These are phyloP conservation scores for Pogonocherus hispidulus DNA, from an alignment of 2,888 invertebrate species.

Conservation along the genomic window DNA sequence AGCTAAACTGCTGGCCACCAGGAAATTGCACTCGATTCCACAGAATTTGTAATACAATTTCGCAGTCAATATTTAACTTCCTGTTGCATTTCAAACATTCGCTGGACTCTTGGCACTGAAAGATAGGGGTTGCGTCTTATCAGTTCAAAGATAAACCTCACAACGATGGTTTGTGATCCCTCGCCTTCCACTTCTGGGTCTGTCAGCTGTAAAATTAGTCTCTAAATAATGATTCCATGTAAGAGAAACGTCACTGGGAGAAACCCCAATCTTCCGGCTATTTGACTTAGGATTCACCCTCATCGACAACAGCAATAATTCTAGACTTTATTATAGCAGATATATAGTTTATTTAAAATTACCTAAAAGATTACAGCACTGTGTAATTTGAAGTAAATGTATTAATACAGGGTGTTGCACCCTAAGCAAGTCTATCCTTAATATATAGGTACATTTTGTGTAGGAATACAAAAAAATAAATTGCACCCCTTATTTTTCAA, in stretches of 20 bases:
- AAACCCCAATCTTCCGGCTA: slow-evolving; percentile 3
- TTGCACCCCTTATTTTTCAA: too few species aligned
- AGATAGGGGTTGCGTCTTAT: slow-evolving; percentile 1
- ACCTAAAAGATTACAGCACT: too few species aligned
- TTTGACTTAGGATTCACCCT: not conserved
- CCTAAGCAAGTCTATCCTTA: too few species aligned
- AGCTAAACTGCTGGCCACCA: too few species aligned
- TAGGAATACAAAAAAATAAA: too few species aligned
- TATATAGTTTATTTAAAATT: not conserved
- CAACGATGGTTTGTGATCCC: slow-evolving; percentile 2
- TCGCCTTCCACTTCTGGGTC: slow-evolving; percentile 4
- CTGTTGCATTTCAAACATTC: not conserved
- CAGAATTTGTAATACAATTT: too few species aligned
- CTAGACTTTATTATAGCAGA: not conserved
- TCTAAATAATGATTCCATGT: slow-evolving; percentile 6
- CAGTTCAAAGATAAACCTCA: not conserved
- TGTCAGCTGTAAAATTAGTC: slow-evolving; percentile 6
- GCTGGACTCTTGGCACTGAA: not conserved
- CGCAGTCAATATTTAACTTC: not conserved
- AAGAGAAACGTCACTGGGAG: not conserved
- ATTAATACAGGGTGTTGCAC: too few species aligned
- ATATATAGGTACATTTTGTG: too few species aligned
- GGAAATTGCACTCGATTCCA: too few species aligned
- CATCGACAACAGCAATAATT: slow-evolving; percentile 6
- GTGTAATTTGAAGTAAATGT: too few species aligned